Evolutionary conservation across 1,140 invertebrate species (phyloP).

Genomic region (Riptortus pedestris): DNA sequence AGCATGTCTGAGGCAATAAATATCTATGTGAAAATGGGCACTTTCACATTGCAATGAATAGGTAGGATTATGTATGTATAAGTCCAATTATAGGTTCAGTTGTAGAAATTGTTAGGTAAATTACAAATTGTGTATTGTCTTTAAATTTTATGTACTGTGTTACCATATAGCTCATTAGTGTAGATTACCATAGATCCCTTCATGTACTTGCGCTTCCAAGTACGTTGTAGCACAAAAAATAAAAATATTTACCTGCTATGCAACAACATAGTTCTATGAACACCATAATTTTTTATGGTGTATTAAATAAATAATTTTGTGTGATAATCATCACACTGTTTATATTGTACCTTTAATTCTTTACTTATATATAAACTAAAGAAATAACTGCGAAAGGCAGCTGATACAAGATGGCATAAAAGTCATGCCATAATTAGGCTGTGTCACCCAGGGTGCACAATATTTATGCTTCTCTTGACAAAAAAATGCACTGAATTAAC

Average conservation of each 20-base stretch:
- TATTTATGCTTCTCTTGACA: conserved; percentile 4
- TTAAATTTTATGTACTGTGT: conserved; percentile 28
- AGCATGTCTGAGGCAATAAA: conserved; percentile 26
- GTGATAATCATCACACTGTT: conserved; percentile 17
- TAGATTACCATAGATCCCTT: conserved; percentile 23
- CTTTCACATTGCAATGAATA: conserved; percentile 26
- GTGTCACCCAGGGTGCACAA: conserved; percentile 18
- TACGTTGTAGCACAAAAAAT: conserved; percentile 30
- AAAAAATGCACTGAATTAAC: background rate
- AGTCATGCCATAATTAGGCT: conserved; percentile 12
- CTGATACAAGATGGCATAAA: conserved; percentile 1
- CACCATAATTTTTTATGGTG: conserved; percentile 22
- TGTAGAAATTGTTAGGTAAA: conserved; percentile 24
- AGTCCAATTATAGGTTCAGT: conserved; percentile 26
- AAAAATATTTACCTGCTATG: conserved; percentile 18
- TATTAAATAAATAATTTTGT: conserved; percentile 8
- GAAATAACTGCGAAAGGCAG: background rate
- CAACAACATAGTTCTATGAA: conserved; percentile 24
- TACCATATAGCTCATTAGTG: conserved; percentile 27
- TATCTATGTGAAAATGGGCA: conserved; percentile 28
- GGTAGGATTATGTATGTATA: conserved; percentile 26
- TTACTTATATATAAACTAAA: conserved; percentile 25
- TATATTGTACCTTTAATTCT: conserved; percentile 20
- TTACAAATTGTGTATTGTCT: conserved; percentile 27
- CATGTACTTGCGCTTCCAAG: conserved; percentile 31